Evolutionary conservation across 2,113 vertebrate species (phyloP).

Genomic region (Xenopus laevis): DNA sequence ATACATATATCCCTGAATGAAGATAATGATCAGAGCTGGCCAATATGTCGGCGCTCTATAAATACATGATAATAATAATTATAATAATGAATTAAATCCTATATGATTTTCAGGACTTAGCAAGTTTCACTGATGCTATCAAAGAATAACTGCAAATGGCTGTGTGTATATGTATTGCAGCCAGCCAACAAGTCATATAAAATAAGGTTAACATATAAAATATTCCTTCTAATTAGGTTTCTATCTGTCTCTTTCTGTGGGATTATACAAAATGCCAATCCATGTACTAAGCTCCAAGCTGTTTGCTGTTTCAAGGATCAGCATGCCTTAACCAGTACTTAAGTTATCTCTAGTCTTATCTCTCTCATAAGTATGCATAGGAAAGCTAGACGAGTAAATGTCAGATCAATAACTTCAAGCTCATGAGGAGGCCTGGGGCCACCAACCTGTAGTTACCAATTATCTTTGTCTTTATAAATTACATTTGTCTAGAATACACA

Average conservation of each 20-base stretch:
- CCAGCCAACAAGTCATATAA: too few species aligned
- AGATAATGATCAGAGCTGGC: too few species aligned
- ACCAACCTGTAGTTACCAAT: neutral
- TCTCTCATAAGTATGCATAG: constrained; percentile 54
- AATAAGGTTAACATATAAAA: too few species aligned
- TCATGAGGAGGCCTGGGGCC: neutral
- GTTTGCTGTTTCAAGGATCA: constrained; percentile 56
- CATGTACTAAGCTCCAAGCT: constrained; percentile 31
- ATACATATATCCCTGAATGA: too few species aligned
- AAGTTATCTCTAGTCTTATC: constrained; percentile 72
- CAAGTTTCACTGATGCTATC: too few species aligned
- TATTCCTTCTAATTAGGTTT: too few species aligned
- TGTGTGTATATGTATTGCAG: too few species aligned
- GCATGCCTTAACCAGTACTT: constrained; percentile 77
- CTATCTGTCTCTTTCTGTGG: neutral
- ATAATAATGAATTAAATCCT: too few species aligned
- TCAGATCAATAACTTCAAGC: constrained; percentile 26
- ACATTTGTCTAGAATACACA: constrained; percentile 13
- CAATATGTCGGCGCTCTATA: too few species aligned
- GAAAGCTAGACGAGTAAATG: constrained; percentile 31
- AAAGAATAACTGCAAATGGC: too few species aligned
- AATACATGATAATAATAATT: too few species aligned
- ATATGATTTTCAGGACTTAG: too few species aligned
- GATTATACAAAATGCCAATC: neutral
- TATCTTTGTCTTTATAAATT: constrained; percentile 14